Base-by-base conservation (phyloP, 2,888 invertebrate species). In the Eulithis prunata region DNA sequence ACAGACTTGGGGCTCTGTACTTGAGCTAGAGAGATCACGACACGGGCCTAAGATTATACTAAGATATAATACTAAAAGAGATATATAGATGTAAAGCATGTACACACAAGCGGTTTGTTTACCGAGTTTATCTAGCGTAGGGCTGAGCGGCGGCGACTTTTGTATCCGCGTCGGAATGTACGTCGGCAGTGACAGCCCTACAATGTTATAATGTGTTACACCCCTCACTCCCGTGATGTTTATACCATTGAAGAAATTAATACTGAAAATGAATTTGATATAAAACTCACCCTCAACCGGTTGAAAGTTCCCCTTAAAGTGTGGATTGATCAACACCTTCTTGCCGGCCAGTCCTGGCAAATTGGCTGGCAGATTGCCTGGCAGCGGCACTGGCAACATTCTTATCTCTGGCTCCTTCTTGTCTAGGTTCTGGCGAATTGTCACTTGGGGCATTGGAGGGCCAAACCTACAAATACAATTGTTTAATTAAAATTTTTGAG, bases 291-390 rank as follows among this genome's bases (percentile, higher is more conserved):
- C 66, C 8, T 66, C 66, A 36, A 66, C 85, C 0, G 91, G 90
- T 71, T 94, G 94, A 68, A 94, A 94, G 57, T 89, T 93, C 13
- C 94, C 96, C 83, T 94, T 94, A 76, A 94, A 95, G 79, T 95
- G 95, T 7, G 95, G 97, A 89, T 94, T 96, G 78, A 95, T 96
- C 77, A 94, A 92, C 81, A 94, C 96, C 81, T 94, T 96, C 86
- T 94, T 95, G n/a, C 91, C 92, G 0, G 87, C 82, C 38, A 91
- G 56, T 0, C 94, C 94, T 0, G 91, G 89, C 4, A 89, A 63
- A 47, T 13, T 32, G 46, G 84, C 85, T 0, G 89, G 86, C 0
- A 89, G 86, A 53, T 86, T 68, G 54, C 86, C 80, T 0, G 91
- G 89, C 4, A 89, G 61, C 12, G 86, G 80, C 4, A 91, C 84